Evolutionary conservation across 1,140 invertebrate genomes (phyloP).

Genomic region (Diachasmimorpha longicaudata): DNA sequence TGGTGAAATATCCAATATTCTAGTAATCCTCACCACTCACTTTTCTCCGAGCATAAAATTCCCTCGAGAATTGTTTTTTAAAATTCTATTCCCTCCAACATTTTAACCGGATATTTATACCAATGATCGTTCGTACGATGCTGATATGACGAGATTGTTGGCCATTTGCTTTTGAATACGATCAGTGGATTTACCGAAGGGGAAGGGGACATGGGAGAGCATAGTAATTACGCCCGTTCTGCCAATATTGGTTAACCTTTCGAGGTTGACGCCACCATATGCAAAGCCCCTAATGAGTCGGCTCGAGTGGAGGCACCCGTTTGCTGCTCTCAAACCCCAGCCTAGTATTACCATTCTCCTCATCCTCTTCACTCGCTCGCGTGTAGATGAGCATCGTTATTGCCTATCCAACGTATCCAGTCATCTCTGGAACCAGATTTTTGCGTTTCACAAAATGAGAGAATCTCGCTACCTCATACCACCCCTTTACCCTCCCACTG

Average conservation of each 20-base stretch:
- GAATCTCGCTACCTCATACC: conserved; percentile 1
- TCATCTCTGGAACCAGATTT: neutral
- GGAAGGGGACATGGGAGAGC: conserved; percentile 36
- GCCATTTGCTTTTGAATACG: neutral
- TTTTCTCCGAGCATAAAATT: too few species aligned
- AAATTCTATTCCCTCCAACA: neutral
- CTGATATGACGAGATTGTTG: neutral
- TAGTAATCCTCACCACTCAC: too few species aligned
- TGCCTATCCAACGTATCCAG: conserved; percentile 33
- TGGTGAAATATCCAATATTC: too few species aligned
- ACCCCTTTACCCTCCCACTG: too few species aligned
- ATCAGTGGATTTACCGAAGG: conserved; percentile 2
- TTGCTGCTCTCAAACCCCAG: conserved; percentile 30
- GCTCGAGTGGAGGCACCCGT: conserved; percentile 46
- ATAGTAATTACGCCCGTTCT: conserved; percentile 61
- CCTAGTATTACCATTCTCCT: conserved; percentile 46
- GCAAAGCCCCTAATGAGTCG: conserved; percentile 61
- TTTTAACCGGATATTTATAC: neutral
- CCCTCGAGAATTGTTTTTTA: neutral
- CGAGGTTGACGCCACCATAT: conserved; percentile 61
- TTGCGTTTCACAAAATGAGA: neutral
- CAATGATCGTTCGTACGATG: neutral
- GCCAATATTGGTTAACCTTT: conserved; percentile 65
- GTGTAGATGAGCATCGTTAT: conserved; percentile 50
- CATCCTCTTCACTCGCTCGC: conserved; percentile 40